Evolutionary conservation across 2,888 invertebrate genomes (phyloP).

Genomic region (Lagria hirta): DNA sequence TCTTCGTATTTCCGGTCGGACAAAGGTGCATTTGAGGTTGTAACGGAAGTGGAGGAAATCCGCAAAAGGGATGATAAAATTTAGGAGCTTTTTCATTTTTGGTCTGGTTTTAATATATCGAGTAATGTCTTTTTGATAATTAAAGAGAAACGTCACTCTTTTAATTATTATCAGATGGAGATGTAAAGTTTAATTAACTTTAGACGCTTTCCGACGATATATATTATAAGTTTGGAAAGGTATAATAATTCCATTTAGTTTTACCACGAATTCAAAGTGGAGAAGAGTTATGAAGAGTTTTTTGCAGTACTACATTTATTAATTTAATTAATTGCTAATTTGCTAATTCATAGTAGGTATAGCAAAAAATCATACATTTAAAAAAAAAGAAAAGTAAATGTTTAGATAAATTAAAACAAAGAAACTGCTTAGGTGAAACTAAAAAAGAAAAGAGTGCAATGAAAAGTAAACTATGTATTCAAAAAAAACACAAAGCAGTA

Average conservation of each 20-base stretch:
- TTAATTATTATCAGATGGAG: constrained; percentile 34
- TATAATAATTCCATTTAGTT: constrained; percentile 34
- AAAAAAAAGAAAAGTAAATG: no score
- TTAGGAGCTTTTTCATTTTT: constrained; percentile 13
- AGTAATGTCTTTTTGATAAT: constrained; percentile 13
- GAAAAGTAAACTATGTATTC: no score
- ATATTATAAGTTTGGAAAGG: constrained; percentile 30
- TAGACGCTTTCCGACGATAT: constrained; percentile 30
- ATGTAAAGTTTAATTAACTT: constrained; percentile 39
- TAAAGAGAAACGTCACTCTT: constrained; percentile 27
- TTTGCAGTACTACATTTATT: constrained; percentile 2
- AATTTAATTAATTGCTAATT: no score
- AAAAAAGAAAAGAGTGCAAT: no score
- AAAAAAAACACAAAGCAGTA: no score
- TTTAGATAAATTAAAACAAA: no score
- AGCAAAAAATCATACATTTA: no score
- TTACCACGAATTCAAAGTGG: constrained; percentile 18
- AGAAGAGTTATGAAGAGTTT: constrained; percentile 17
- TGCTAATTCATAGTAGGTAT: no score
- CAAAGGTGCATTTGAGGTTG: constrained; percentile 18
- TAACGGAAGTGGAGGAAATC: constrained; percentile 25
- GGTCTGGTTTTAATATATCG: constrained; percentile 13
- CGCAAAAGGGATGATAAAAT: constrained; percentile 21
- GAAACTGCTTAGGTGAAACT: no score
- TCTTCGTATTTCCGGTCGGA: constrained; percentile 10